Evolutionary conservation across 1,140 invertebrate species (phyloP).

Genomic region (Cydia pomonella): DNA sequence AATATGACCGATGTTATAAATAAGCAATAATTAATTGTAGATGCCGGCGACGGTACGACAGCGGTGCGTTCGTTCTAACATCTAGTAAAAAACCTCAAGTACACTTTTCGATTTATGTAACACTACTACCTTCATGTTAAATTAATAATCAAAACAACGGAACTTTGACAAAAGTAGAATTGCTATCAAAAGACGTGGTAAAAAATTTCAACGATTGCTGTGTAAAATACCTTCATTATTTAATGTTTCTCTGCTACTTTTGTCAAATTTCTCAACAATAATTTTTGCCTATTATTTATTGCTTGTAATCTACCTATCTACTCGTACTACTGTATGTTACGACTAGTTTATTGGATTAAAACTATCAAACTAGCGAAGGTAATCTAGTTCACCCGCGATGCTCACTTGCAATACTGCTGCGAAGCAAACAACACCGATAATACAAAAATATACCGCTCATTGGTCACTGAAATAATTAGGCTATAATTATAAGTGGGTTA

Average conservation of each 20-base stretch:
- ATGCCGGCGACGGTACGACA: neutral
- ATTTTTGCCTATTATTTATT: slow-evolving; percentile 66
- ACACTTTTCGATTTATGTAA: slow-evolving; percentile 50
- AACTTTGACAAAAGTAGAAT: slow-evolving; percentile 66
- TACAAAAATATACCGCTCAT: slow-evolving; percentile 52
- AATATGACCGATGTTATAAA: slow-evolving; percentile 52
- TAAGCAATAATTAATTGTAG: slow-evolving; percentile 26
- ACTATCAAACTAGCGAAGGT: slow-evolving; percentile 37
- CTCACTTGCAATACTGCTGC: slow-evolving; percentile 37
- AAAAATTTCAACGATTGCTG: slow-evolving; percentile 46
- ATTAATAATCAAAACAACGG: slow-evolving; percentile 54
- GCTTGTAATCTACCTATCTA: slow-evolving; percentile 70
- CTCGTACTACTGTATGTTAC: slow-evolving; percentile 43
- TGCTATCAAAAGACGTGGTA: slow-evolving; percentile 45
- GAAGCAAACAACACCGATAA: slow-evolving; percentile 49
- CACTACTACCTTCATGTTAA: slow-evolving; percentile 46
- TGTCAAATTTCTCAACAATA: slow-evolving; percentile 65
- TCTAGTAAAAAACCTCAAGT: slow-evolving; percentile 50
- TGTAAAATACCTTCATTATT: slow-evolving; percentile 38
- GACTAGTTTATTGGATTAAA: slow-evolving; percentile 37
- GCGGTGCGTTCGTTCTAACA: slow-evolving; percentile 32
- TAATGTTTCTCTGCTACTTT: slow-evolving; percentile 51
- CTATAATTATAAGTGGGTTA: no score
- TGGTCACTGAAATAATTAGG: slow-evolving; percentile 43
- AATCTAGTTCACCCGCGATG: slow-evolving; percentile 39